phyloP scores from a whole-genome alignment of 1,140 invertebrate genomes.

The Eupeodes corollae region DNA sequence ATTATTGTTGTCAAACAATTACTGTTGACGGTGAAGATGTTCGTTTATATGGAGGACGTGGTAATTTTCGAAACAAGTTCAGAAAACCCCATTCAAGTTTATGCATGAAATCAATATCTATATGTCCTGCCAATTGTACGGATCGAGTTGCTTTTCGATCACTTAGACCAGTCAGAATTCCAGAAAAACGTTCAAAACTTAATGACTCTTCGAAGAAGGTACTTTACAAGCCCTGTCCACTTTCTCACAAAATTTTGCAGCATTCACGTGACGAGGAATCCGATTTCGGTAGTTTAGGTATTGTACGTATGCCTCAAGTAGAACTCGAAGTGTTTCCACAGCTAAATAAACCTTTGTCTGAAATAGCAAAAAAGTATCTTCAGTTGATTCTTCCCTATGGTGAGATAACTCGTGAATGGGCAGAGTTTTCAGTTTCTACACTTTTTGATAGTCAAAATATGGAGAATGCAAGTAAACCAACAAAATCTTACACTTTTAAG shows the following conservation, averaged over 20 bases:
- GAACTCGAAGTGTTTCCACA: slow-evolving; percentile 30
- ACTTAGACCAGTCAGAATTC: slow-evolving; percentile 16
- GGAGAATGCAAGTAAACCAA: slow-evolving; percentile 1
- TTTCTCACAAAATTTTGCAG: slow-evolving; percentile 26
- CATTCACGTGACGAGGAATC: slow-evolving; percentile 27
- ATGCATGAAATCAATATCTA: not conserved
- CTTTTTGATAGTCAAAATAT: slow-evolving; percentile 11
- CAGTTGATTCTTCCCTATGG: slow-evolving; percentile 30
- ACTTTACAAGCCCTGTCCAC: slow-evolving; percentile 26
- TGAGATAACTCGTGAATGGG: slow-evolving; percentile 33
- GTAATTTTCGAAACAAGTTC: slow-evolving; percentile 11
- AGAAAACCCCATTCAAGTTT: not conserved
- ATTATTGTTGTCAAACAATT: slow-evolving; percentile 28
- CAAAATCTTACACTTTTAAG: slow-evolving; percentile 27
- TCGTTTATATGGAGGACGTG: slow-evolving; percentile 19
- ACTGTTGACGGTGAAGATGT: slow-evolving; percentile 22
- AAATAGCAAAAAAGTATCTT: slow-evolving; percentile 31
- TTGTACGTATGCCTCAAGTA: slow-evolving; percentile 29
- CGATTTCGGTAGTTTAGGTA: slow-evolving; percentile 27
- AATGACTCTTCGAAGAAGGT: slow-evolving; percentile 20
- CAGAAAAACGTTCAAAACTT: slow-evolving; percentile 6
- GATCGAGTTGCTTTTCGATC: slow-evolving; percentile 13
- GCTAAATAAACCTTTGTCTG: slow-evolving; percentile 22
- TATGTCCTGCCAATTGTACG: slow-evolving; percentile 11
- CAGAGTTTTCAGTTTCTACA: slow-evolving; percentile 34